A percentile compares a stretch with the other conserved stretches of the same genome.
These are phyloP conservation scores for Aleiodes sp. DNA, from an alignment of 1,140 invertebrate species.

Conservation along the genomic window DNA sequence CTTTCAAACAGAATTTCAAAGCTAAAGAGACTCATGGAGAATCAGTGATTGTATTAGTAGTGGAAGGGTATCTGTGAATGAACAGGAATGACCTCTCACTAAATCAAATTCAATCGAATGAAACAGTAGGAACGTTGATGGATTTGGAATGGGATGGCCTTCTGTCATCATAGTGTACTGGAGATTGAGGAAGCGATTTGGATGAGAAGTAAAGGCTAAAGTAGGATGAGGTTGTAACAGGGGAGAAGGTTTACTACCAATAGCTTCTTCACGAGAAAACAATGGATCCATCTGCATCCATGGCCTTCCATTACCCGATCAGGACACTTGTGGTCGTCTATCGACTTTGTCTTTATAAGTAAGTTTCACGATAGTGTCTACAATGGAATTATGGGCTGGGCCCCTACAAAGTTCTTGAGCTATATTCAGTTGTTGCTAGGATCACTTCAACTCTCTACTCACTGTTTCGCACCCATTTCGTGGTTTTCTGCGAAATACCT, in stretches of 20 bases:
- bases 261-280: slow-evolving; percentile 33
- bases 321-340: slow-evolving; percentile 24
- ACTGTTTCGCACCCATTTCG: not conserved
- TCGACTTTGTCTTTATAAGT: slow-evolving; percentile 36
- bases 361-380: slow-evolving; percentile 30
- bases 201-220: not conserved
- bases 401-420: not conserved
- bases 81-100: not conserved
- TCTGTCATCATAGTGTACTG: not conserved
- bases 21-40: no score
- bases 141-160: not conserved
- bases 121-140: slow-evolving; percentile 8
- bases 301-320: slow-evolving; percentile 32
- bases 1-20: no score
- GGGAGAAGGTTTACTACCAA: slow-evolving; percentile 6
- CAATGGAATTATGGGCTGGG: slow-evolving; percentile 27
- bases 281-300: slow-evolving; percentile 38
- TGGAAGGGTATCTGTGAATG: not conserved
- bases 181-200: not conserved
- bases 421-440: slow-evolving; percentile 1
- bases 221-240: slow-evolving; percentile 2
- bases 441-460: not conserved
- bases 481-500: not conserved
- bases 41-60: not conserved
- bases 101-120: not conserved